A percentile compares a stretch with the other conserved stretches of the same genome.
Conservation (phyloP, 53 echinoderm and acorn worm species). For the Mesocentrotus franciscanus region DNA sequence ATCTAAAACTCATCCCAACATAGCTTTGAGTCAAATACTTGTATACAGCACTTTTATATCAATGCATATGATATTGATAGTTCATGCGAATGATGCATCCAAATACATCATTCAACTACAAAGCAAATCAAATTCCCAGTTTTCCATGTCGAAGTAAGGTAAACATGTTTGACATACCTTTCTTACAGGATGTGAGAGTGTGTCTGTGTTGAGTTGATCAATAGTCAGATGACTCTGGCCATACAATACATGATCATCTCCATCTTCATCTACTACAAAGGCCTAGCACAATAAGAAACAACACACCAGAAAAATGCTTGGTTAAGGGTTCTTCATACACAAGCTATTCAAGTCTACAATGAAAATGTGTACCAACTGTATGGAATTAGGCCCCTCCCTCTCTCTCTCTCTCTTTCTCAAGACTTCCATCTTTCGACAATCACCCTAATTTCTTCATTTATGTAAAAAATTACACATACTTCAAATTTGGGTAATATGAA, state of each 20-base stretch:
- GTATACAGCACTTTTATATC: too few relatives aligned
- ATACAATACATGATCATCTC: conserved; percentile 78
- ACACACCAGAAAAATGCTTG: conserved; percentile 11
- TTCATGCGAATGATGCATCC: too few relatives aligned
- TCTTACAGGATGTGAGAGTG: conserved; percentile 76
- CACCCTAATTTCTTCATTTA: neutral
- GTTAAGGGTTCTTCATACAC: neutral
- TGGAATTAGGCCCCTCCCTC: neutral
- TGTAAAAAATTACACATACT: neutral
- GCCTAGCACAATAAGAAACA: conserved; percentile 71
- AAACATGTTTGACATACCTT: conserved; percentile 71
- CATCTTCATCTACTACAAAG: conserved; percentile 94
- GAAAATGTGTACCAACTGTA: neutral
- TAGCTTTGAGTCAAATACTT: too few relatives aligned
- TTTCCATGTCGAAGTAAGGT: too few relatives aligned
- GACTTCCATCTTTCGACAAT: neutral
- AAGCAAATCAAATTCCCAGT: too few relatives aligned
- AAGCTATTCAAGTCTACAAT: too few relatives aligned
- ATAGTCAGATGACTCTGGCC: conserved; percentile 91
- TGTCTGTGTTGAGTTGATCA: conserved; percentile 74
- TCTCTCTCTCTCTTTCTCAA: too few relatives aligned
- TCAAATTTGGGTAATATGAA: neutral
- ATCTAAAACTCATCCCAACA: too few relatives aligned
- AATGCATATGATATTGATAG: too few relatives aligned
- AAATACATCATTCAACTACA: too few relatives aligned